Conservation (phyloP, 1,140 invertebrate genomes). For the Euschistus heros region DNA sequence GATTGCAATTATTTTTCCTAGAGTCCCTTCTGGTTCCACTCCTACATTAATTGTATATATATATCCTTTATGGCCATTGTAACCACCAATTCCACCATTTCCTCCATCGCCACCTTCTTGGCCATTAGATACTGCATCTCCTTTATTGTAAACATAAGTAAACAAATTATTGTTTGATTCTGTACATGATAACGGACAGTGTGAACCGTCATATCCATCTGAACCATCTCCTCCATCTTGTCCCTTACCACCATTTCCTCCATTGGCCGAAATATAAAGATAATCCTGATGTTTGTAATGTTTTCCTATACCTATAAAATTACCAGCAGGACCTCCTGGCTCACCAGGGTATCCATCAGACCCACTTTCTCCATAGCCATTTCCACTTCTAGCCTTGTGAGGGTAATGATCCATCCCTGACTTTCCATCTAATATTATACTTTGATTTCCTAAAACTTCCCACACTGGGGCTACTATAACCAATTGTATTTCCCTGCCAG, state of each 20-base stretch:
- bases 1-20: background rate
- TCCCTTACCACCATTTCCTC: background rate
- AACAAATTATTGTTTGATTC: no score
- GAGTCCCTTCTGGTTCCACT: background rate
- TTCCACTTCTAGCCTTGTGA: background rate
- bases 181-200: background rate
- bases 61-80: background rate
- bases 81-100: constrained; percentile 9
- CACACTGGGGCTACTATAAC: constrained; percentile 17
- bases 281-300: background rate
- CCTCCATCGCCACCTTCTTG: no score
- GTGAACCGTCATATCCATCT: background rate
- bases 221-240: background rate
- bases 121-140: no score
- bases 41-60: background rate
- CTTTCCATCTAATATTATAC: constrained; percentile 18
- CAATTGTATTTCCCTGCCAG: background rate
- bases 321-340: constrained; percentile 6
- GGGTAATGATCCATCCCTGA: background rate
- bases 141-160: no score
- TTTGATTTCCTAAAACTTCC: background rate
- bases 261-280: background rate
- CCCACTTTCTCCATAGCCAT: background rate
- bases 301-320: background rate
- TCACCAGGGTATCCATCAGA: background rate